Evolutionary conservation across 2,888 invertebrate genomes (phyloP), one percentile per base, ranked within the genome.

Genomic region (Sinhomidia bicolor): DNA sequence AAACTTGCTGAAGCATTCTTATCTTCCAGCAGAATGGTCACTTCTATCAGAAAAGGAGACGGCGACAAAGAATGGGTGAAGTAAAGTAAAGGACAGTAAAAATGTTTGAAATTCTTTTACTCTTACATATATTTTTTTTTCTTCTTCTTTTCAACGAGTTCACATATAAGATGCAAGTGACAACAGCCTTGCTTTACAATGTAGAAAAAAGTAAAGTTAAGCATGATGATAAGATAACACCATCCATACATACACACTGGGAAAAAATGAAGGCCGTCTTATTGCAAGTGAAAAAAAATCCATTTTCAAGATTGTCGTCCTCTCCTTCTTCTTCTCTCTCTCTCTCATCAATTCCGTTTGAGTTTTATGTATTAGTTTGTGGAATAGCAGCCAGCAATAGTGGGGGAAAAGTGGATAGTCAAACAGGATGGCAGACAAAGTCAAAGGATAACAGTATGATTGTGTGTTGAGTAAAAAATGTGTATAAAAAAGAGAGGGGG

Each of bases 11-110:
- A 51, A 82, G 82, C 68, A 82, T 82, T 51, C 82, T 82, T 82
- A 68, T 82, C 82, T 51, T 68, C 29, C n/a, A n/a, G 51, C 82
- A 82, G 41, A 71, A 82, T 82, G 82, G 82, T 71, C 82, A 82
- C 71, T 71, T 71, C 36, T 82, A 65, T 32, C 0, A 1, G 14
- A 17, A 32, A 7, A 47, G 51, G 36, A 23, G 68, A 68, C 41
- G 32, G 14, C 62, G 36, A 68, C 68, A 68, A 68, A 32, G 23
- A 36, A 68, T 20, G n/a, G n/a, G n/a, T n/a, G 57, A 57, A 5
- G 10, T 20, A 57, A 57, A 57, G 57, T 26, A 79, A 54, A 41
- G 41, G 51, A 12, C 51, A 65, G 68, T 68, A 81, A 81, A 81
- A 80, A 81, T 81, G 41, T 60, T 81, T 81, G 65, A 81, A 65